A percentile compares a stretch with the other conserved stretches of the same genome.
phyloP scores from a whole-genome alignment of 2,113 vertebrate genomes.

The Erythrocebus patas region DNA sequence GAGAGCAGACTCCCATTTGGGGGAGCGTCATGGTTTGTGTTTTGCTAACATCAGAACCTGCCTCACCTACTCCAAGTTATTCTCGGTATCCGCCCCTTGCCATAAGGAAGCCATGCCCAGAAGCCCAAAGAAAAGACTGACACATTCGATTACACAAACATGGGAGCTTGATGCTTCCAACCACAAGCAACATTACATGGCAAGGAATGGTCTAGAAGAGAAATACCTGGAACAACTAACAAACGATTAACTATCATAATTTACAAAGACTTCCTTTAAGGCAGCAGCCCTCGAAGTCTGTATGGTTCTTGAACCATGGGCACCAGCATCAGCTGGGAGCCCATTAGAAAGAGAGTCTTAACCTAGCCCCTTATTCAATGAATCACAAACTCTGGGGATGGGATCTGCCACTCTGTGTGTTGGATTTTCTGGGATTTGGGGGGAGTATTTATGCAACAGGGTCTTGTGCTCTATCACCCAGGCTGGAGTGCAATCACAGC shows the following conservation, averaged over 20 bases:
- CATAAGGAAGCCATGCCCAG: neutral
- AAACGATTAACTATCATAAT: neutral
- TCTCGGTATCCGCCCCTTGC: neutral
- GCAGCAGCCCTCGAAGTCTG: rapidly evolving
- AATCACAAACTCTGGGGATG: neutral
- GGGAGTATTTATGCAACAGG: too few relatives aligned
- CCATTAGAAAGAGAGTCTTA: neutral
- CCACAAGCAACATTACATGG: neutral
- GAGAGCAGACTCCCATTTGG: neutral
- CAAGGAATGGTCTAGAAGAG: too few relatives aligned
- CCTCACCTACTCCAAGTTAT: neutral
- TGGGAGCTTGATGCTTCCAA: rapidly evolving
- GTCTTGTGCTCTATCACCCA: too few relatives aligned
- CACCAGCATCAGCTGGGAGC: neutral
- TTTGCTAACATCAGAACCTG: too few relatives aligned
- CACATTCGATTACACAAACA: too few relatives aligned
- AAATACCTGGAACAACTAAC: rapidly evolving
- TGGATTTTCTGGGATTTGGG: too few relatives aligned
- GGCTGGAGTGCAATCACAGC: too few relatives aligned
- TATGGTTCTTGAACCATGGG: too few relatives aligned
- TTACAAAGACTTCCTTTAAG: neutral
- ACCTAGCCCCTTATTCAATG: neutral
- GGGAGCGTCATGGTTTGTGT: rapidly evolving
- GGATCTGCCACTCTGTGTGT: too few relatives aligned
- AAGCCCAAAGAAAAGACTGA: neutral